Conservation (phyloP, 2,888 invertebrate genomes). For the Mimumesa dahlbomi region DNA sequence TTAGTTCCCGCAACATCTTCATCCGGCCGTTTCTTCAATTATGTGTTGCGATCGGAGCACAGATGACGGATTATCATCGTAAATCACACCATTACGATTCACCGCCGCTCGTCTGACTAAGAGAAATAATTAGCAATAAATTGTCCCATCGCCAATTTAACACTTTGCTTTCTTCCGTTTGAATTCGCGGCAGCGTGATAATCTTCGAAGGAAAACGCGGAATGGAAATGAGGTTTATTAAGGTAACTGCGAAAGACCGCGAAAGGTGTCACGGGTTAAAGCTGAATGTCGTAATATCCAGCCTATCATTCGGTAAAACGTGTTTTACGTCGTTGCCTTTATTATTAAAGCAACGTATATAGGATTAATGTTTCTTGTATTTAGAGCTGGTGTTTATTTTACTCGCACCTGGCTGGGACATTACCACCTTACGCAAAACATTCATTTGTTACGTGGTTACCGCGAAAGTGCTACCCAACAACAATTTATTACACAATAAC, state of each 20-base stretch:
- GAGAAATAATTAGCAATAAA: slow-evolving; percentile 55
- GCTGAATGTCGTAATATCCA: slow-evolving; percentile 12
- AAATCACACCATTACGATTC: slow-evolving; percentile 43
- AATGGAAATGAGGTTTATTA: slow-evolving; percentile 22
- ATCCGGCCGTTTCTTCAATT: slow-evolving; percentile 45
- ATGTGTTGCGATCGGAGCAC: slow-evolving; percentile 28
- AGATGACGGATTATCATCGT: slow-evolving; percentile 50
- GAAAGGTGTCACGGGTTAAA: slow-evolving; percentile 22
- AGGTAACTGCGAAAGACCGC: slow-evolving; percentile 9
- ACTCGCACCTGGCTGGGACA: slow-evolving; percentile 20
- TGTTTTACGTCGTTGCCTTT: slow-evolving; percentile 27
- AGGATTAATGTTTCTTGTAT: slow-evolving; percentile 43
- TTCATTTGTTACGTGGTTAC: slow-evolving; percentile 1
- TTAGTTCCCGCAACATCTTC: slow-evolving; percentile 55
- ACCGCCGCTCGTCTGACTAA: background rate
- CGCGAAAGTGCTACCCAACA: background rate
- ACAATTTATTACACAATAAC: slow-evolving; percentile 17
- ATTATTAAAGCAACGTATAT: slow-evolving; percentile 38
- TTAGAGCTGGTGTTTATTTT: slow-evolving; percentile 12
- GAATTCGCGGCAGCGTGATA: background rate
- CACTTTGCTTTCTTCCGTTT: slow-evolving; percentile 16
- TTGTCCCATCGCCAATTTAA: slow-evolving; percentile 40
- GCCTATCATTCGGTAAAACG: slow-evolving; percentile 32
- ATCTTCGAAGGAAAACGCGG: background rate
- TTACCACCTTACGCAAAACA: background rate